phyloP scores from a whole-genome alignment of 92 coral and sea anemone genomes.

The Parazoanthus atlanticus region DNA sequence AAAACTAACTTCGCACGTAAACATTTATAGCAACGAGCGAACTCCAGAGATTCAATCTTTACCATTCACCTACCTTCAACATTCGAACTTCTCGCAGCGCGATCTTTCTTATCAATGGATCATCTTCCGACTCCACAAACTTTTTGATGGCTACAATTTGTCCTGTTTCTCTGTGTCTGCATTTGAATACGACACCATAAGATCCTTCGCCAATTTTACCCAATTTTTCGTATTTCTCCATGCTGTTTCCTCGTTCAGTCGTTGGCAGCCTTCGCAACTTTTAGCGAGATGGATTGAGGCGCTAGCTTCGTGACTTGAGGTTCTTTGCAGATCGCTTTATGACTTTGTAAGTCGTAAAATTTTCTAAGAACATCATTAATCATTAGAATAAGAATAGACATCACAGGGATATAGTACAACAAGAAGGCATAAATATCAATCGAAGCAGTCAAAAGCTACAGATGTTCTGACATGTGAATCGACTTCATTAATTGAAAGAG shows the following conservation, averaged over 20 bases:
- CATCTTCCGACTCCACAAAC: slow-evolving; percentile 96
- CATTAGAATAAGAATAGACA: slow-evolving; percentile 4
- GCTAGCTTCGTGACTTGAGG: slow-evolving; percentile 16
- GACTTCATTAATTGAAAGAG: not conserved
- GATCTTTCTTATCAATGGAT: slow-evolving; percentile 87
- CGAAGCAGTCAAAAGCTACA: not conserved
- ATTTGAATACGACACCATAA: slow-evolving; percentile 96
- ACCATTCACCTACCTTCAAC: slow-evolving; percentile 73
- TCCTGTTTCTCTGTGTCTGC: slow-evolving; percentile 91
- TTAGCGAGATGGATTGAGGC: not conserved
- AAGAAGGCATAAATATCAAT: not conserved
- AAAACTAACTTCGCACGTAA: not conserved
- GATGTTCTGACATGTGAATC: not conserved
- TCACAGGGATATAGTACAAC: not conserved
- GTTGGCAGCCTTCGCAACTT: not conserved
- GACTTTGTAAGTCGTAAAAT: not conserved
- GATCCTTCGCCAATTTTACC: slow-evolving; percentile 98
- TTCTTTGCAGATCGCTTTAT: slow-evolving; percentile 10
- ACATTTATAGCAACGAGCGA: not conserved
- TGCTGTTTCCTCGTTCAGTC: slow-evolving; percentile 25
- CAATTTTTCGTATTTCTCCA: slow-evolving; percentile 96
- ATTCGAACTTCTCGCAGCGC: slow-evolving; percentile 96
- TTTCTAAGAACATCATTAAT: not conserved
- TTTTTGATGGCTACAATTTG: slow-evolving; percentile 96
- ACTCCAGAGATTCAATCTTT: not conserved